phyloP scores from a whole-genome alignment of 2,888 invertebrate genomes.

The Nemotelus pantherinus region DNA sequence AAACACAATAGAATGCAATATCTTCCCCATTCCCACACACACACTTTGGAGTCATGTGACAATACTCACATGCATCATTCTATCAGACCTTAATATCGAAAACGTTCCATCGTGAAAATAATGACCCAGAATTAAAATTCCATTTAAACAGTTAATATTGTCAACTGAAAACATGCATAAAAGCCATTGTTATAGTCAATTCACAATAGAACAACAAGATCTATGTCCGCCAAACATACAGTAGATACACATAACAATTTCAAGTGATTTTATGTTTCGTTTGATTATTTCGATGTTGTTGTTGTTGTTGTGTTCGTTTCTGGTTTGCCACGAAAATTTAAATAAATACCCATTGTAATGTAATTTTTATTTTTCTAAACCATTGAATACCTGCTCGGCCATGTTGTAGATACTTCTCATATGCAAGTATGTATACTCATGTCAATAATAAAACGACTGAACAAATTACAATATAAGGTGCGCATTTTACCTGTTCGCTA shows the following conservation, averaged over 20 bases:
- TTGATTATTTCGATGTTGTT: background rate
- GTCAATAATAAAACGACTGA: background rate
- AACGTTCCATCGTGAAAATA: background rate
- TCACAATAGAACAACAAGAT: no score
- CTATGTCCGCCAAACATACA: background rate
- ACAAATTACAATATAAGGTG: background rate
- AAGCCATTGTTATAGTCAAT: background rate
- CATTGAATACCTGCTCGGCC: background rate
- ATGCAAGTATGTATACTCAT: background rate
- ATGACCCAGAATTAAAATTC: constrained; percentile 28
- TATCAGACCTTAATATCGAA: background rate
- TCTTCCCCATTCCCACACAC: constrained; percentile 13
- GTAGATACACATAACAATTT: background rate
- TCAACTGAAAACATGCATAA: constrained; percentile 12
- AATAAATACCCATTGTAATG: constrained; percentile 33
- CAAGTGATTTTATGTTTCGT: background rate
- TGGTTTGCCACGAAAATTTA: constrained; percentile 26
- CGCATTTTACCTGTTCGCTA: constrained; percentile 35
- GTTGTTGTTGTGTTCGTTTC: background rate
- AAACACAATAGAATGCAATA: constrained; percentile 26
- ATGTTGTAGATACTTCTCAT: background rate
- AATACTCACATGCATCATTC: background rate
- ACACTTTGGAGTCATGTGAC: background rate
- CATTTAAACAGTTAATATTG: constrained; percentile 6
- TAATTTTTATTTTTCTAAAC: constrained; percentile 6